Conservation (phyloP, 2,113 vertebrate species). For the Lynx canadensis region DNA sequence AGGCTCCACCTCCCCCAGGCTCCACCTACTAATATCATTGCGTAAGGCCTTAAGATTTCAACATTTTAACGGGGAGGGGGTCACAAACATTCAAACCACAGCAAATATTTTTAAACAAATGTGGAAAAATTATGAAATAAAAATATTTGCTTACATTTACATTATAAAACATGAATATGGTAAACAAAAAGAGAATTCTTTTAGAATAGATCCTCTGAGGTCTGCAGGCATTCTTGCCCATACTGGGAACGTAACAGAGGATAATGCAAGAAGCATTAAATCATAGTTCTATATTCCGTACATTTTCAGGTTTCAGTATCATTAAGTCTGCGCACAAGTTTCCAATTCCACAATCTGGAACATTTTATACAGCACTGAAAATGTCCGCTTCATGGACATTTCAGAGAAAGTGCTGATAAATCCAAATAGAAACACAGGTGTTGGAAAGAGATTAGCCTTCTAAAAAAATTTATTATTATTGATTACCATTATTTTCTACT, state of each 20-base stretch:
- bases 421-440: neutral
- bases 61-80: too few relatives aligned
- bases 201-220: neutral
- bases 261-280: neutral
- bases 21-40: neutral
- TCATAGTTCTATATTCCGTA: neutral
- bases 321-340: neutral
- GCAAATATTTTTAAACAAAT: neutral
- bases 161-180: neutral
- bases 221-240: neutral
- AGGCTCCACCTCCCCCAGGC: neutral
- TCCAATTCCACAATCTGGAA: neutral
- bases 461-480: neutral
- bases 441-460: neutral
- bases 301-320: neutral
- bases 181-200: neutral
- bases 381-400: neutral
- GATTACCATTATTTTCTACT: neutral
- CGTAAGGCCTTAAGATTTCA: neutral
- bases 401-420: neutral
- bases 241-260: neutral
- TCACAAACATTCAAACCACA: neutral
- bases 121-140: neutral
- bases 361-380: neutral
- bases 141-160: neutral